These are phyloP conservation scores for Channa maculata DNA, from an alignment of 2,113 vertebrate genomes.

Conservation along the genomic window DNA sequence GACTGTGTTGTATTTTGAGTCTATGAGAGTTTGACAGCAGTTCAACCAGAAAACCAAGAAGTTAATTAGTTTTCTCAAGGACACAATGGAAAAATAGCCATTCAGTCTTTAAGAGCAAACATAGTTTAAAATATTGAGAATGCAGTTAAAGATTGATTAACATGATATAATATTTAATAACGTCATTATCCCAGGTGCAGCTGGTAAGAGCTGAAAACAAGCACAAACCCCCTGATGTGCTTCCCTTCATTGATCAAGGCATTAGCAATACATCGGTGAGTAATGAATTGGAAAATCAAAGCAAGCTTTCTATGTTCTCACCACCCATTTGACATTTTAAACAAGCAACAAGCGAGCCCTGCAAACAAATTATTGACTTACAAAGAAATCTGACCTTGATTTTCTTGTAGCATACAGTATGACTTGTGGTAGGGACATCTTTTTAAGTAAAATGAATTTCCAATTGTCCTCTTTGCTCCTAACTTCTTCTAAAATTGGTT, in stretches of 20 bases:
- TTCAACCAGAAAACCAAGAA: not conserved
- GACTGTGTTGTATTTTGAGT: not conserved
- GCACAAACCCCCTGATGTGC: not conserved
- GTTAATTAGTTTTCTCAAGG: not conserved
- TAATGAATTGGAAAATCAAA: constrained; percentile 57
- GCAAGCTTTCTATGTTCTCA: constrained; percentile 34
- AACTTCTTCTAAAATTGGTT: not conserved
- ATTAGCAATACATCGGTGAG: constrained; percentile 37
- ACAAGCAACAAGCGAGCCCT: constrained; percentile 30
- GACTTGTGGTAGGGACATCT: not conserved
- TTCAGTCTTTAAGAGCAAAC: not conserved
- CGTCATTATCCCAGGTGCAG: constrained; percentile 23
- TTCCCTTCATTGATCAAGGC: constrained; percentile 35
- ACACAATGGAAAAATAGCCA: not conserved
- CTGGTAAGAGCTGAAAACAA: not conserved
- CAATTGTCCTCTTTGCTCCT: not conserved
- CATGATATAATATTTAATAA: constrained; percentile 16
- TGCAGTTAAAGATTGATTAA: constrained; percentile 1
- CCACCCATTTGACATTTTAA: constrained; percentile 53
- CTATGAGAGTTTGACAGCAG: not conserved
- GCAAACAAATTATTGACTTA: constrained; percentile 36
- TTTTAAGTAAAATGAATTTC: constrained; percentile 7
- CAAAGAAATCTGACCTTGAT: constrained; percentile 2
- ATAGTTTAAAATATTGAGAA: not conserved
- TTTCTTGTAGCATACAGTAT: not conserved